Conservation (phyloP, 92 coral and sea anemone species). For the Zoanthus gigantus region DNA sequence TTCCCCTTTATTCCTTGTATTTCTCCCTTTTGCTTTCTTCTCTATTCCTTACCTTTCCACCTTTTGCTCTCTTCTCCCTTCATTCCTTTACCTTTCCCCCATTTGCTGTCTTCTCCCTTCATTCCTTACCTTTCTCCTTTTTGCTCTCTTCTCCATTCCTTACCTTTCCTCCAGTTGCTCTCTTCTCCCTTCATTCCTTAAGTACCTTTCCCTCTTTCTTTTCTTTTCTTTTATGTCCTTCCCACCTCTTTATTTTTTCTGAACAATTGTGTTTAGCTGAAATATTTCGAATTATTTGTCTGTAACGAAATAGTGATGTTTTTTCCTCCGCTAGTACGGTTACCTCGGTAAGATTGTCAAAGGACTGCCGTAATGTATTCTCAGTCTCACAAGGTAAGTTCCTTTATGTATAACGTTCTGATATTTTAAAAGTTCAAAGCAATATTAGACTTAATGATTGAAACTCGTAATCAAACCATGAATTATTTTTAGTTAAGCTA, state of each 20-base stretch:
- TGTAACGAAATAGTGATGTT: background rate
- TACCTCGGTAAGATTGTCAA: conserved; percentile 90
- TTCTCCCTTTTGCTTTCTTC: no score
- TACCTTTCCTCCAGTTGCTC: background rate
- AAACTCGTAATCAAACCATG: no score
- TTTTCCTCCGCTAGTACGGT: conserved; percentile 74
- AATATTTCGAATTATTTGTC: background rate
- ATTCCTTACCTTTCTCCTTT: background rate
- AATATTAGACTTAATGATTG: background rate
- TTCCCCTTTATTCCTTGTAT: no score
- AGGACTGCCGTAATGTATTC: conserved; percentile 90
- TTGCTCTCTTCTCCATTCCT: no score
- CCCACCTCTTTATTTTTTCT: background rate
- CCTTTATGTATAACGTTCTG: background rate
- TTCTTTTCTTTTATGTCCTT: no score
- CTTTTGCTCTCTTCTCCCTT: background rate
- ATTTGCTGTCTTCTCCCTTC: background rate
- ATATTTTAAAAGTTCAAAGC: background rate
- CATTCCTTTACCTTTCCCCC: background rate
- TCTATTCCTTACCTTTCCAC: no score
- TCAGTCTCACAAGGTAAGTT: conserved; percentile 95
- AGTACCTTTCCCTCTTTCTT: background rate
- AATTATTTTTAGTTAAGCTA: no score
- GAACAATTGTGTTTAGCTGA: background rate
- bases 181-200: no score